These are phyloP conservation scores for Ceratitis capitata DNA, from an alignment of 1,140 invertebrate species.

Conservation along the genomic window DNA sequence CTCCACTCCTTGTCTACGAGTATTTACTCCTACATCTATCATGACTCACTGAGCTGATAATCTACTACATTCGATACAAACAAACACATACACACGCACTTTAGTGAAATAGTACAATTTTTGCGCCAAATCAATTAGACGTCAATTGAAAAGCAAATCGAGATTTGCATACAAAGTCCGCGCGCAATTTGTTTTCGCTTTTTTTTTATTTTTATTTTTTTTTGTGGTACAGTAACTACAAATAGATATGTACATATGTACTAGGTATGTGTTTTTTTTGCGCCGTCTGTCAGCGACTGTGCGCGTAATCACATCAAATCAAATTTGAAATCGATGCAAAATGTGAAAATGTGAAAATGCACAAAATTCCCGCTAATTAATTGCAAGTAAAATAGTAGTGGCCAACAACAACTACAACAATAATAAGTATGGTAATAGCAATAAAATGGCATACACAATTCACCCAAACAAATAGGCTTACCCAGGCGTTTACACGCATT, in stretches of 20 bases:
- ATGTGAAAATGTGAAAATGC: slow-evolving; percentile 33
- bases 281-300: slow-evolving; percentile 5
- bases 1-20: no score
- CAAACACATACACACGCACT: no score
- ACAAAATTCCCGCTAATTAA: slow-evolving; percentile 27
- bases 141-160: background rate
- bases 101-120: background rate
- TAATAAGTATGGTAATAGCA: no score
- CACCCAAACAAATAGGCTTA: background rate
- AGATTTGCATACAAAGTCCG: background rate
- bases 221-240: background rate
- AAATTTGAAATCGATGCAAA: slow-evolving; percentile 35
- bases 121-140: background rate
- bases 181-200: no score
- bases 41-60: background rate
- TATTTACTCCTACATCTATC: background rate
- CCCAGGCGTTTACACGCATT: background rate
- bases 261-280: background rate
- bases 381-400: background rate
- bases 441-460: background rate
- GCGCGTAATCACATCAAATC: slow-evolving; percentile 29
- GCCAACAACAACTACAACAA: background rate
- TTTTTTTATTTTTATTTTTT: background rate
- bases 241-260: background rate
- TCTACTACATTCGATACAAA: background rate